These are phyloP conservation scores for Falcaria lacertinaria DNA, from an alignment of 2,888 invertebrate genomes.

Conservation along the genomic window DNA sequence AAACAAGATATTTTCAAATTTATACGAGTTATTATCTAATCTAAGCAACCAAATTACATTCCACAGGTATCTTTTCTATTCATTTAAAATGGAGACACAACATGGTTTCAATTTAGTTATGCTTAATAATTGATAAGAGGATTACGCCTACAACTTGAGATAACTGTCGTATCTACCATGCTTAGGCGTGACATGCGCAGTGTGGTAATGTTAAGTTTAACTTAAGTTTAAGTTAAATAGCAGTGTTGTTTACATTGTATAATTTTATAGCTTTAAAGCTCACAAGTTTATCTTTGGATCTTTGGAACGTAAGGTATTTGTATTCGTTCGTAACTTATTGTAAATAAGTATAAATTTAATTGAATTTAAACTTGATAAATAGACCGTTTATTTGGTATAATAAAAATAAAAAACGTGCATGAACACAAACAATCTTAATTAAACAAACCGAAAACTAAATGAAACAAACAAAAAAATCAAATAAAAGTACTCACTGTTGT, in stretches of 20 bases:
- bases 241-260: background rate
- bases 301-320: too few relatives aligned
- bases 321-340: too few relatives aligned
- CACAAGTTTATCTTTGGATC: too few relatives aligned
- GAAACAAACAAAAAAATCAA: slow-evolving; percentile 21
- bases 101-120: background rate
- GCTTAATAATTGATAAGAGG: slow-evolving; percentile 1
- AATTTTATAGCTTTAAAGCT: too few relatives aligned
- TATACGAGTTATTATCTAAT: background rate
- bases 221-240: background rate
- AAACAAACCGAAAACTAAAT: slow-evolving; percentile 19
- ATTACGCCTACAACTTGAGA: background rate
- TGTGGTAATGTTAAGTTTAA: background rate
- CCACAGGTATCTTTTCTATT: background rate
- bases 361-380: too few relatives aligned
- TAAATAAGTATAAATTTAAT: too few relatives aligned
- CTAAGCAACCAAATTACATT: background rate
- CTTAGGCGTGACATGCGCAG: slow-evolving; percentile 1
- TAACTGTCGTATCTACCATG: slow-evolving; percentile 1
- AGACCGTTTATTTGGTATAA: too few relatives aligned
- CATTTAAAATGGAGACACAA: background rate
- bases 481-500: slow-evolving; percentile 67
- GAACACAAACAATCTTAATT: slow-evolving; percentile 6
- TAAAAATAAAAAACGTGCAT: slow-evolving; percentile 6
- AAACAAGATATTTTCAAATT: background rate